Conservation (phyloP, 2,797 vertebrate genomes). For the Arnoldichthys spilopterus region DNA sequence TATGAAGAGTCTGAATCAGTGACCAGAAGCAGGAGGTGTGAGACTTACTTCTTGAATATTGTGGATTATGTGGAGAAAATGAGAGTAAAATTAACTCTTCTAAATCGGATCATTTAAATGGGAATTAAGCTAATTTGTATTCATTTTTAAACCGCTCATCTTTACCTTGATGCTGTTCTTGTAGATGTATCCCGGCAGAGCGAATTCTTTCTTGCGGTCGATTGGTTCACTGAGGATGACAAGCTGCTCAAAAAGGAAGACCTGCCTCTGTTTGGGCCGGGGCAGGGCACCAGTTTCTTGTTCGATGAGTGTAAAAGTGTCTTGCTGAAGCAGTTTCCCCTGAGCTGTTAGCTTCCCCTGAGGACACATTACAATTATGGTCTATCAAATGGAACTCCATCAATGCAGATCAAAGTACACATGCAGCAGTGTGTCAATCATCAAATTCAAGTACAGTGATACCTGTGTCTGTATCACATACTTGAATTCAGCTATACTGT, state of each 20-base stretch:
- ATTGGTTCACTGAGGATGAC: constrained; percentile 91
- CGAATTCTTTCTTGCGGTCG: constrained; percentile 86
- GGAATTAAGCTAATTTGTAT: too few species aligned
- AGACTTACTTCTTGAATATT: too few species aligned
- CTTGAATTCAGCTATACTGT: too few species aligned
- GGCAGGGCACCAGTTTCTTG: constrained; percentile 80
- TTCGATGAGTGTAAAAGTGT: constrained; percentile 86
- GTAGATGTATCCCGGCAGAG: constrained; percentile 85
- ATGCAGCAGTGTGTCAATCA: too few species aligned
- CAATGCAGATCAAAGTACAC: not conserved
- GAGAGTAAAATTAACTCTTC: too few species aligned
- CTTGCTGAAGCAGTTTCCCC: constrained; percentile 90
- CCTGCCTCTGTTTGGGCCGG: constrained; percentile 82
- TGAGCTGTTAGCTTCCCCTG: constrained; percentile 91
- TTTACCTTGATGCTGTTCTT: constrained; percentile 91
- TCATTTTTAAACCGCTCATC: not conserved
- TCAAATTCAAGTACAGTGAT: too few species aligned
- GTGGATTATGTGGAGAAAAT: too few species aligned
- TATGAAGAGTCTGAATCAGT: too few species aligned
- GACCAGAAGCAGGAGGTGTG: too few species aligned
- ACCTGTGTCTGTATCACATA: too few species aligned
- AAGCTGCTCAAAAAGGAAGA: constrained; percentile 94
- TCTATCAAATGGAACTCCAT: not conserved
- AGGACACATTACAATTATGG: constrained; percentile 3
- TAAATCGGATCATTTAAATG: too few species aligned